Conservation (phyloP, 2,888 invertebrate genomes). For the Pocota personata region DNA sequence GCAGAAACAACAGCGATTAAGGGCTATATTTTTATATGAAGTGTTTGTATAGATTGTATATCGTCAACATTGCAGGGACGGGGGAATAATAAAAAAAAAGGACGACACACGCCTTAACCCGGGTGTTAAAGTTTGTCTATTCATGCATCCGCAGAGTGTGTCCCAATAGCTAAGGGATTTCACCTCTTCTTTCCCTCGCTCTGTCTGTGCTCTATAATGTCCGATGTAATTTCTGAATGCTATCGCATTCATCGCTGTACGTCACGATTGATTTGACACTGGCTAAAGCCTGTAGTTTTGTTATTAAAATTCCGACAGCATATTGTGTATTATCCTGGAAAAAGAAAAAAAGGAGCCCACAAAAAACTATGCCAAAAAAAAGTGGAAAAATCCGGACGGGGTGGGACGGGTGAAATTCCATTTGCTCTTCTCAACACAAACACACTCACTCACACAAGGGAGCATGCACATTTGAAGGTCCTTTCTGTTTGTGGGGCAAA, state of each 20-base stretch:
- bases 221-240: conserved; percentile 56
- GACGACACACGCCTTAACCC: conserved; percentile 50
- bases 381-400: not conserved
- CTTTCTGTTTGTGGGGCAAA: not conserved
- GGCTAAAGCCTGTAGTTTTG: conserved; percentile 55
- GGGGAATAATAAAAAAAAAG: conserved; percentile 30
- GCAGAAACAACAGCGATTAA: conserved; percentile 63
- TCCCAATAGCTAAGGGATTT: conserved; percentile 37
- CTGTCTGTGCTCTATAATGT: conserved; percentile 8
- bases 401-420: conserved; percentile 20
- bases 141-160: conserved; percentile 51
- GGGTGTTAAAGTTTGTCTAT: conserved; percentile 60
- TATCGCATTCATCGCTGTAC: conserved; percentile 64
- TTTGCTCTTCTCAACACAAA: not conserved
- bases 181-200: conserved; percentile 8
- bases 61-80: conserved; percentile 35
- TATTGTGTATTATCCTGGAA: conserved; percentile 61
- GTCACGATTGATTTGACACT: conserved; percentile 71
- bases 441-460: not conserved
- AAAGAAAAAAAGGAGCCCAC: not conserved
- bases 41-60: conserved; percentile 60
- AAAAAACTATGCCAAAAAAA: conserved; percentile 11
- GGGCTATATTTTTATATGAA: conserved; percentile 68
- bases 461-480: conserved; percentile 14
- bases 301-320: conserved; percentile 72